Evolutionary conservation across 2,888 invertebrate genomes (phyloP).

Genomic region (Cyclophora albipunctata): DNA sequence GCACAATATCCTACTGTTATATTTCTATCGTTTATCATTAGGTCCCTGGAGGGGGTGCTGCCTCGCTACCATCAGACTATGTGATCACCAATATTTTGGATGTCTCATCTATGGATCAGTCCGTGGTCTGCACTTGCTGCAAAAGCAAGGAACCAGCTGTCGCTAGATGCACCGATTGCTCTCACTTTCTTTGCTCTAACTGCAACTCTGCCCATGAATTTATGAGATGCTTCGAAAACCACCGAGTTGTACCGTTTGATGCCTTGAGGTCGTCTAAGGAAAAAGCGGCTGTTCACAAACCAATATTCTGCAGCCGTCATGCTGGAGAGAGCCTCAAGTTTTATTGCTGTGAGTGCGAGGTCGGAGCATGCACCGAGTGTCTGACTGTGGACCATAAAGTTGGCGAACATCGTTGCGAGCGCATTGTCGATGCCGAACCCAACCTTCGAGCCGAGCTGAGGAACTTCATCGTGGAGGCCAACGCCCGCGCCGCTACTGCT

Average conservation of each 20-base stretch:
- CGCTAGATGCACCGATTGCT: constrained; percentile 95
- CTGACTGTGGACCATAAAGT: constrained; percentile 88
- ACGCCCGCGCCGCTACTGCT: constrained; percentile 83
- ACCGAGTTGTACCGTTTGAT: constrained; percentile 91
- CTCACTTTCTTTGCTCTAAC: constrained; percentile 93
- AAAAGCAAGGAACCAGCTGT: constrained; percentile 96
- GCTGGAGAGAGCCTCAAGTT: constrained; percentile 88
- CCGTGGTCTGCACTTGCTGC: constrained; percentile 92
- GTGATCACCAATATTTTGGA: constrained; percentile 90
- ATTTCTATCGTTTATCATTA: constrained; percentile 28
- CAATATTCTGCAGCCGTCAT: constrained; percentile 89
- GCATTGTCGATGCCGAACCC: constrained; percentile 85
- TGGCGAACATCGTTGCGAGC: constrained; percentile 88
- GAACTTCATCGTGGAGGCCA: constrained; percentile 83
- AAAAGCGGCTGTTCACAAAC: constrained; percentile 90
- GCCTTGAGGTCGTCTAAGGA: constrained; percentile 87
- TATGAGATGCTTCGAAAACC: constrained; percentile 97
- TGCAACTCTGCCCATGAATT: constrained; percentile 97
- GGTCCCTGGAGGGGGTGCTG: constrained; percentile 84
- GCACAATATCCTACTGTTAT: too few species aligned
- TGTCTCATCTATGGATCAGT: constrained; percentile 84
- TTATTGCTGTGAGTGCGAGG: constrained; percentile 91
- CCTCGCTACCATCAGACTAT: constrained; percentile 89
- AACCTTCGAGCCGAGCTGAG: constrained; percentile 86
- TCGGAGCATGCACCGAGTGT: constrained; percentile 92